phyloP scores from a whole-genome alignment of 2,888 invertebrate genomes.

The Phorcus lineatus region DNA sequence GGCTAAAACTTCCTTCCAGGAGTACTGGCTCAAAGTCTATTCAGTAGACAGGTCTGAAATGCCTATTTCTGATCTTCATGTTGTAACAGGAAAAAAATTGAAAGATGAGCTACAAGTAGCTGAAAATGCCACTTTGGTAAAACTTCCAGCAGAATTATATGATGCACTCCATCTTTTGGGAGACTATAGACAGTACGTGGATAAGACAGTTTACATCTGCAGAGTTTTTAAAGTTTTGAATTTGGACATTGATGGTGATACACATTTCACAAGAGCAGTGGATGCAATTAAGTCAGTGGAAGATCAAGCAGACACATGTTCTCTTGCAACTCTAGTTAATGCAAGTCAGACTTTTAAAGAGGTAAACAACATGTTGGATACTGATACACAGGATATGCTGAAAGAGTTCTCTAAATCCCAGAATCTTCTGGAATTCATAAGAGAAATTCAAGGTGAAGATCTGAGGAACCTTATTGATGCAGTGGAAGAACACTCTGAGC shows the following conservation, averaged over 20 bases:
- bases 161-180: background rate
- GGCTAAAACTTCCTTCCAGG: no score
- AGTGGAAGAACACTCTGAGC: conserved; percentile 58
- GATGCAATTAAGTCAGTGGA: background rate
- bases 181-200: background rate
- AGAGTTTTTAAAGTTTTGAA: background rate
- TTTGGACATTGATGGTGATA: background rate
- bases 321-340: background rate
- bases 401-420: background rate
- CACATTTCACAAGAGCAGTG: background rate
- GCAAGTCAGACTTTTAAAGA: background rate
- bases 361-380: background rate
- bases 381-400: background rate
- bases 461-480: conserved; percentile 55
- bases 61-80: no score
- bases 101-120: background rate
- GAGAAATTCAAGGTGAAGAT: conserved; percentile 48
- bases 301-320: background rate
- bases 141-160: background rate
- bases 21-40: no score
- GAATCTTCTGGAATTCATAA: conserved; percentile 41
- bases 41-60: no score
- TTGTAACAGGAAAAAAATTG: no score
- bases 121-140: background rate
- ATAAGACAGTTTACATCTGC: background rate